These are phyloP conservation scores for Diadophis punctatus DNA, from an alignment of 2,113 vertebrate genomes.

Conservation along the genomic window DNA sequence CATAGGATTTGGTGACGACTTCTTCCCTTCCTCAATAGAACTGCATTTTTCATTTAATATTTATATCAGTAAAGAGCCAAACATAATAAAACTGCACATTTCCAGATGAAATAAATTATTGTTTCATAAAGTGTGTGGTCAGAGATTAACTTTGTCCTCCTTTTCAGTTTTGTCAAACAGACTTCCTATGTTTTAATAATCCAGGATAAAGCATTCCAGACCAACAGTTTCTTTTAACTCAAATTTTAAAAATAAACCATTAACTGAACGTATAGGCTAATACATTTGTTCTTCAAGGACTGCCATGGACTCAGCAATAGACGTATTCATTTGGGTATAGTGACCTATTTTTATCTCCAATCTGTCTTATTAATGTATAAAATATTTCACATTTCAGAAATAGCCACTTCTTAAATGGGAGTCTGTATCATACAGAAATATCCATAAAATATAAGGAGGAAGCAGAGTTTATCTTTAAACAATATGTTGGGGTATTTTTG, in stretches of 20 bases:
- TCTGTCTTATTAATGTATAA: slow-evolving; percentile 27
- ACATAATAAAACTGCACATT: not conserved
- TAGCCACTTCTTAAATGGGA: not conserved
- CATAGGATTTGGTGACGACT: not conserved
- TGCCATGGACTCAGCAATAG: slow-evolving; percentile 38
- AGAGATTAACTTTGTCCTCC: slow-evolving; percentile 14
- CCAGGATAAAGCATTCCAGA: slow-evolving; percentile 35
- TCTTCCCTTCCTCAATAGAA: not conserved
- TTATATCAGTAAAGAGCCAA: not conserved
- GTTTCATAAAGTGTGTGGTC: slow-evolving; percentile 5
- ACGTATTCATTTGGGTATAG: slow-evolving; percentile 33
- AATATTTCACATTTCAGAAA: not conserved
- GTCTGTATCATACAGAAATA: slow-evolving; percentile 10
- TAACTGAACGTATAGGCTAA: slow-evolving; percentile 54
- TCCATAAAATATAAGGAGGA: not conserved
- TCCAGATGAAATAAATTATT: slow-evolving; percentile 7
- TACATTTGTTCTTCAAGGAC: slow-evolving; percentile 39
- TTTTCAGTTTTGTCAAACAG: slow-evolving; percentile 35
- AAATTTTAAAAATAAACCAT: slow-evolving; percentile 53
- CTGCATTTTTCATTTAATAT: not conserved
- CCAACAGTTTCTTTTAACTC: slow-evolving; percentile 50
- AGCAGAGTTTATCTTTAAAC: not conserved
- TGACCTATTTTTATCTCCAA: slow-evolving; percentile 32
- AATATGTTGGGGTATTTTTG: slow-evolving; percentile 18
- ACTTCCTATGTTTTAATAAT: slow-evolving; percentile 32